phyloP scores from a whole-genome alignment of 2,888 invertebrate genomes.

The Ichneumoninae sp. region DNA sequence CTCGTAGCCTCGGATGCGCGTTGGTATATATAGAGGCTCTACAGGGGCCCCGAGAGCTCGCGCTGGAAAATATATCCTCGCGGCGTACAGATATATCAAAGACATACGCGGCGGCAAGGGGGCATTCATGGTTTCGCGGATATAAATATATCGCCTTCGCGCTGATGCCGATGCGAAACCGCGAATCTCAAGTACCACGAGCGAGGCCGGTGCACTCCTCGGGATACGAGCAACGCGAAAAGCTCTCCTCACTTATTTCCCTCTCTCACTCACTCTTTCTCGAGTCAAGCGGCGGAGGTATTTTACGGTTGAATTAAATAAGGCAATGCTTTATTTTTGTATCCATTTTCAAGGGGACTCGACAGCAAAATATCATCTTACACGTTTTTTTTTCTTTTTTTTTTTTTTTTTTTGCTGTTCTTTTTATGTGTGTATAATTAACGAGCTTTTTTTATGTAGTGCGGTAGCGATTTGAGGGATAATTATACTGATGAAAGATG shows the following conservation, averaged over 20 bases:
- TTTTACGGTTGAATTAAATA: constrained; percentile 37
- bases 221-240: constrained; percentile 32
- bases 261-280: neutral
- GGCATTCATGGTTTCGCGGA: constrained; percentile 52
- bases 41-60: neutral
- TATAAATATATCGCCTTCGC: constrained; percentile 57
- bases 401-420: neutral
- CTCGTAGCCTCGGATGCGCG: constrained; percentile 11
- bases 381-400: neutral
- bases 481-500: no score
- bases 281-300: constrained; percentile 24
- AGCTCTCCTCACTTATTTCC: neutral
- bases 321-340: constrained; percentile 20
- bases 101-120: constrained; percentile 31
- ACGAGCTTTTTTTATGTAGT: no score
- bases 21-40: constrained; percentile 28
- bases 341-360: neutral
- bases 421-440: neutral
- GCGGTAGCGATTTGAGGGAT: no score
- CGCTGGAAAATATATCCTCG: no score
- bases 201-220: constrained; percentile 27
- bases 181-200: constrained; percentile 42
- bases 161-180: constrained; percentile 20
- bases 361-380: neutral
- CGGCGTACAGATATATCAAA: neutral